A percentile compares a stretch with the other conserved stretches of the same genome.
phyloP scores from a whole-genome alignment of 2,888 invertebrate species.

The Orchesellides sinensis region DNA sequence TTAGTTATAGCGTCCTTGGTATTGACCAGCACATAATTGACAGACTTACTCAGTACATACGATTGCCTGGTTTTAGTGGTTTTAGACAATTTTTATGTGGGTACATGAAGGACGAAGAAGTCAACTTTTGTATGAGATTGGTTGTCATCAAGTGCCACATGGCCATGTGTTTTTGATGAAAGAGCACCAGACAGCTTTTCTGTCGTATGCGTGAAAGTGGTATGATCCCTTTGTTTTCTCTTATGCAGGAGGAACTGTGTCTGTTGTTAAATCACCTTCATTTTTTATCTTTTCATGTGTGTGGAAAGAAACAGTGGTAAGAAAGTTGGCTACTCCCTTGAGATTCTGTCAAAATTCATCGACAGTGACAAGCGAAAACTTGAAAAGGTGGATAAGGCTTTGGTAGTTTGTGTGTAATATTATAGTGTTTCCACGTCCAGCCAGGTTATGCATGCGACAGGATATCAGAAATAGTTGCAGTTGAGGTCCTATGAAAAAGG shows the following conservation, averaged over 20 bases:
- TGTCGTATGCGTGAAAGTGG: background rate
- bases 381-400: slow-evolving; percentile 5
- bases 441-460: no score
- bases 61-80: background rate
- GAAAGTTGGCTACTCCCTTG: background rate
- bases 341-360: background rate
- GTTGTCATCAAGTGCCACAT: background rate
- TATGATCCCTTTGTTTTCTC: background rate
- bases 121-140: background rate
- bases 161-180: no score
- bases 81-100: background rate
- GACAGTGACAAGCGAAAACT: slow-evolving; percentile 33
- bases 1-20: background rate
- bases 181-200: background rate
- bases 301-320: background rate
- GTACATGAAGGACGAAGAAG: background rate
- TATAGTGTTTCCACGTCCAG: no score
- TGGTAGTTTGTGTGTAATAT: no score
- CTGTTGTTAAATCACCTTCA: no score
- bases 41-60: background rate
- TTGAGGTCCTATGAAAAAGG: no score
- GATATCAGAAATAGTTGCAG: no score
- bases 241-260: background rate
- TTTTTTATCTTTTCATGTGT: background rate
- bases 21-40: background rate